These are phyloP conservation scores for Sternarchorhynchus goeldii DNA, from an alignment of 2,797 vertebrate species.

Conservation along the genomic window DNA sequence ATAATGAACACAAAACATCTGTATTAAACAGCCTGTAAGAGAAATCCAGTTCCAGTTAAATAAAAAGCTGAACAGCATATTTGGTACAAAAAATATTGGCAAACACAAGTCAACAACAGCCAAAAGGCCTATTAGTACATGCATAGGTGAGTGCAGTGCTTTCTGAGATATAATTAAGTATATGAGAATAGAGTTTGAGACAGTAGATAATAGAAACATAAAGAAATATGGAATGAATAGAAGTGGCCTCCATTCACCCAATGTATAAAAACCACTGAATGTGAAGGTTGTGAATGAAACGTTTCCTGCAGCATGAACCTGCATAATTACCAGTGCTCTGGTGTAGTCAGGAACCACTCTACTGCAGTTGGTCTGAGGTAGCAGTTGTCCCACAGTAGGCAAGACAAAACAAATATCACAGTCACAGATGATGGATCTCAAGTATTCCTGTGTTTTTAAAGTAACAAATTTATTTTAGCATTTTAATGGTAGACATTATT, in stretches of 20 bases:
- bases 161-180: conserved; percentile 57
- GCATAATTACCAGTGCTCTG: neutral
- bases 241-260: conserved; percentile 51
- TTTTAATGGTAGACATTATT: too few relatives aligned
- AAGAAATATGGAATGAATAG: conserved; percentile 58
- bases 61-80: conserved; percentile 67
- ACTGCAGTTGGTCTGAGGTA: too few relatives aligned
- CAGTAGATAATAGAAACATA: conserved; percentile 54
- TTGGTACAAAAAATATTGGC: conserved; percentile 62
- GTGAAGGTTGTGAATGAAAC: conserved; percentile 46
- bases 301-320: conserved; percentile 31
- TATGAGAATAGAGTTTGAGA: conserved; percentile 62
- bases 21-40: conserved; percentile 63
- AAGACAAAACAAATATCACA: too few relatives aligned
- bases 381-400: too few relatives aligned
- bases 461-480: too few relatives aligned
- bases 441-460: too few relatives aligned
- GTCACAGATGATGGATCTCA: too few relatives aligned
- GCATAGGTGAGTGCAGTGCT: conserved; percentile 71
- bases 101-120: conserved; percentile 58
- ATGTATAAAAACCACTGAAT: conserved; percentile 52
- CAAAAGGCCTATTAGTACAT: conserved; percentile 67
- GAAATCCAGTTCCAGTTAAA: conserved; percentile 61
- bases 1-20: conserved; percentile 60
- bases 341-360: too few relatives aligned